Conservation (phyloP, 2,113 vertebrate species). For the Pseudorectes ferrugineus region DNA sequence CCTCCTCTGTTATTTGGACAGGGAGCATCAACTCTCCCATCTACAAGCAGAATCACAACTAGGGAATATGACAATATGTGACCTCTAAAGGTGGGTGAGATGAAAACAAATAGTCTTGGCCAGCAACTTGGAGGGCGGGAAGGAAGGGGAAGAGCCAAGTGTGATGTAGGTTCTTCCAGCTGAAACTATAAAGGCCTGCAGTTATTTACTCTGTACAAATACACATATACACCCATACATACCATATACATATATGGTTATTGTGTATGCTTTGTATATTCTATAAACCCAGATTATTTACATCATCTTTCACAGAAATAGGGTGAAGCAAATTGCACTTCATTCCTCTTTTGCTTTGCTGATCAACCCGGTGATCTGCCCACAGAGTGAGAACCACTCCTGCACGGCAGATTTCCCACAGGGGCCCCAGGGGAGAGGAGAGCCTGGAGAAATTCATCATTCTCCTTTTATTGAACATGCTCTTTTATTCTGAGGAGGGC, state of each 20-base stretch:
- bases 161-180: rapidly evolving
- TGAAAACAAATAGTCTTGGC: not conserved
- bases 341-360: not conserved
- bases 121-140: not conserved
- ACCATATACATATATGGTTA: not conserved
- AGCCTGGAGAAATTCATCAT: rapidly evolving
- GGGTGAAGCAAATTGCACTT: not conserved
- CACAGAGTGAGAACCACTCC: not conserved
- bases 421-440: not conserved
- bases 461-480: not conserved
- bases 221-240: not conserved
- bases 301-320: not conserved
- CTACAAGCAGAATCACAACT: not conserved
- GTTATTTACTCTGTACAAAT: not conserved
- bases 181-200: not conserved
- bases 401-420: not conserved
- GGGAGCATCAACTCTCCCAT: not conserved
- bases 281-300: not conserved
- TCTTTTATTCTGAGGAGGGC: not conserved
- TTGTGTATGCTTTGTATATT: rapidly evolving
- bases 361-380: not conserved
- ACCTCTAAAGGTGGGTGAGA: not conserved
- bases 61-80: not conserved
- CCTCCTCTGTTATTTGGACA: not conserved
- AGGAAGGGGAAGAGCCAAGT: not conserved